Evolutionary conservation across 2,797 vertebrate genomes (phyloP).

Genomic region (Micromesistius poutassou): DNA sequence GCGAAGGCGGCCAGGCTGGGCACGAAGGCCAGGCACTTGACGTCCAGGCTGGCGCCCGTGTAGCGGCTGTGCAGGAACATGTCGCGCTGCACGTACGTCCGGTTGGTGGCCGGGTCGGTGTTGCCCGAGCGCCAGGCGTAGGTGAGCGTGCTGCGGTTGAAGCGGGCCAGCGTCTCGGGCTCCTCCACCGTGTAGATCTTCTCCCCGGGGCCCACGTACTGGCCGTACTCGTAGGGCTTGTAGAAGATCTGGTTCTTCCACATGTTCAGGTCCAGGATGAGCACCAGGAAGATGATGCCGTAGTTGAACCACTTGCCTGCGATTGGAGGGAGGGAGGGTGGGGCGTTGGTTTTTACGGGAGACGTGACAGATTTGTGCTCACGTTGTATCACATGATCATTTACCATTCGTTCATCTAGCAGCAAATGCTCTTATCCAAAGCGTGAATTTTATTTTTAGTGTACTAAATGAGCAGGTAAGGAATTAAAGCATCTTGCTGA

Average conservation of each 20-base stretch:
- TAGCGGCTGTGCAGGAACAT: slow-evolving; percentile 96
- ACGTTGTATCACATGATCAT: too few relatives aligned
- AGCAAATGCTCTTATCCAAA: too few relatives aligned
- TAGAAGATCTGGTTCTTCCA: slow-evolving; percentile 99
- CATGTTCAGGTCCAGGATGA: slow-evolving; percentile 99
- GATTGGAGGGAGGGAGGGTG: slow-evolving; percentile 40
- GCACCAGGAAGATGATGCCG: slow-evolving; percentile 95
- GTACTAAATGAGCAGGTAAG: too few relatives aligned
- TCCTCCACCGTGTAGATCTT: slow-evolving; percentile 96
- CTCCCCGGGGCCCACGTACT: slow-evolving; percentile 92
- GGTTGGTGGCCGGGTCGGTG: slow-evolving; percentile 82
- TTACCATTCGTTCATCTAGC: too few relatives aligned
- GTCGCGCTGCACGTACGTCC: slow-evolving; percentile 81
- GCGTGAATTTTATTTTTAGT: too few relatives aligned
- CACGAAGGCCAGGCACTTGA: slow-evolving; percentile 95
- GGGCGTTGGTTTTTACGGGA: too few relatives aligned
- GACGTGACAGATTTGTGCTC: background rate
- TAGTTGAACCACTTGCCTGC: slow-evolving; percentile 99
- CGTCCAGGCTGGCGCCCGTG: slow-evolving; percentile 83
- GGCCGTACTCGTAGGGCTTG: slow-evolving; percentile 93
- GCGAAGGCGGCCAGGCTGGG: slow-evolving; percentile 89
- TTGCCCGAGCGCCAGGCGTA: slow-evolving; percentile 90
- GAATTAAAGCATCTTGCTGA: too few relatives aligned
- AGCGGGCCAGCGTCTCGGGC: slow-evolving; percentile 82
- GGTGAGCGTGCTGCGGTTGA: slow-evolving; percentile 91